Evolutionary conservation across 1,140 invertebrate species (phyloP), one percentile per base, ranked within the genome.

Genomic region (Aphelinus certus): DNA sequence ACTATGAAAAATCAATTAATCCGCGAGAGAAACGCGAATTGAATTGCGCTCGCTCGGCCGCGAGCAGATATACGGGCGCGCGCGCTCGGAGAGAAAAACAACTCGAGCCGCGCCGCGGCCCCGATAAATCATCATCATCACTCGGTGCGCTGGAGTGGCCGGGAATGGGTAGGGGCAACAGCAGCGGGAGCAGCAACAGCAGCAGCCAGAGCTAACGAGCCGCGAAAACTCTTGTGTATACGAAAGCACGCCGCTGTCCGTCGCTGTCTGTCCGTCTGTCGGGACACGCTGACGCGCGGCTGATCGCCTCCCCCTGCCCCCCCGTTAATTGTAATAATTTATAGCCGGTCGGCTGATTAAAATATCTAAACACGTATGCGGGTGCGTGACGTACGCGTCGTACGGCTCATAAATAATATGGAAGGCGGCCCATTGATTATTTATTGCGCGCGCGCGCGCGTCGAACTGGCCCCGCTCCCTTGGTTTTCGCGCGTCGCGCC

Each of bases 271-370:
- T 53, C 51, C 9, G 51, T 6, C 51, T 9, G 51, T 7, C 7
- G 7, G 26, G 26, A n/a, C 46, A 26, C 58, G 73, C 63, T 76
- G 73, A 62, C 72, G 64, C 63, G 62, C 56, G 64, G 61, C 78
- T 63, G 56, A 63, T 60, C 53, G 74, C 65, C 58, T 65, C 58
- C 26, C 26, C 26, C 26, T 26, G 56, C 9, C 71, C 62, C 71
- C 66, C 72, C 78, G 55, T 79, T 79, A 80, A 86, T 86, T 84
- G 85, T 83, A 82, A 84, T 87, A 87, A 86, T 87, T 87, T 86
- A 85, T 86, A 78, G 82, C 80, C 81, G 72, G 83, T 83, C 77
- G 79, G 79, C 82, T 86, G 85, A 86, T 87, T 86, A 87, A 87
- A 86, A 87, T 86, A 86, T 86, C 83, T 81, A 86, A 86, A 85